These are phyloP conservation scores for Drosophila kikkawai DNA, from an alignment of 1,140 invertebrate genomes.

Conservation along the genomic window DNA sequence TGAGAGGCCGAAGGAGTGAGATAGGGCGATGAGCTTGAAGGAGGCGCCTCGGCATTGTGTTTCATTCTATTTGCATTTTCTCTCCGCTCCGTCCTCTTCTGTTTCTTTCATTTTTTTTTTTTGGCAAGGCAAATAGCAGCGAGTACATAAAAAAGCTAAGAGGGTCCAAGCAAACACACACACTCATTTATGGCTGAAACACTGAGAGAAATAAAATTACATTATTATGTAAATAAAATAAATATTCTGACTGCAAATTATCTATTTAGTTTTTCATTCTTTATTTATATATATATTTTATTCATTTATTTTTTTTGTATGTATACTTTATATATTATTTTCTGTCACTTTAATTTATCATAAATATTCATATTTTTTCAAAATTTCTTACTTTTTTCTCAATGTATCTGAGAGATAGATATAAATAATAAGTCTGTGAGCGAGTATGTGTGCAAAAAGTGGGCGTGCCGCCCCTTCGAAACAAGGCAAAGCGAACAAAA, in stretches of 20 bases:
- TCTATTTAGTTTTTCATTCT: too few relatives aligned
- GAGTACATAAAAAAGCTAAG: slow-evolving; percentile 75
- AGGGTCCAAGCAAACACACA: slow-evolving; percentile 49
- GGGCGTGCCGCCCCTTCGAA: slow-evolving; percentile 63
- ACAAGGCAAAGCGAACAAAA: slow-evolving; percentile 30
- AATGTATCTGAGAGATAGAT: slow-evolving; percentile 47
- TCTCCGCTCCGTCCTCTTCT: slow-evolving; percentile 24
- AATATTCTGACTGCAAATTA: not conserved
- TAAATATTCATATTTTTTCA: not conserved
- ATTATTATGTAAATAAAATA: not conserved
- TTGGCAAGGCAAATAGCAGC: slow-evolving; percentile 71
- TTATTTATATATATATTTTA: too few relatives aligned
- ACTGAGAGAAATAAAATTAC: not conserved
- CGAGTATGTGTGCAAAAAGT: slow-evolving; percentile 61
- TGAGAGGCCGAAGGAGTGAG: slow-evolving; percentile 8
- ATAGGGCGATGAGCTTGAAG: slow-evolving; percentile 51
- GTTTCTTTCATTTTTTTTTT: slow-evolving; percentile 47
- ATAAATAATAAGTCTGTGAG: slow-evolving; percentile 70
- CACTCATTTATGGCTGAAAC: slow-evolving; percentile 30
- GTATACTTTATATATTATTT: too few relatives aligned
- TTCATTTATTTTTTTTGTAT: too few relatives aligned
- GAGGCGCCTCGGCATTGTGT: slow-evolving; percentile 74
- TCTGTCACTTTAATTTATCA: too few relatives aligned
- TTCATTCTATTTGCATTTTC: slow-evolving; percentile 81
- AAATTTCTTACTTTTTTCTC: not conserved